These are phyloP conservation scores for Morelia viridis DNA, from an alignment of 2,797 vertebrate species.

Conservation along the genomic window DNA sequence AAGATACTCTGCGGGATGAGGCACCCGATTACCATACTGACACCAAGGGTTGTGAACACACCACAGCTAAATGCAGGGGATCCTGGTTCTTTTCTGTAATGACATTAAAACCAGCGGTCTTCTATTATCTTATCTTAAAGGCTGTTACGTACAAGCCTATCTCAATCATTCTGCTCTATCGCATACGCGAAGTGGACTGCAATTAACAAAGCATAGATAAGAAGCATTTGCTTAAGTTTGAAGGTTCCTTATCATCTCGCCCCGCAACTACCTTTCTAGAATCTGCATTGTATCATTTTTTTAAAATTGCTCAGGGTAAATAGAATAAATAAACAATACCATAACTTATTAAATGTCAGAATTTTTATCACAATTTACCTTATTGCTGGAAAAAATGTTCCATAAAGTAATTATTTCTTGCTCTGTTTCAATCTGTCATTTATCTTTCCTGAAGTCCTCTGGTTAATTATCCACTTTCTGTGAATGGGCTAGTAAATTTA, in stretches of 20 bases:
- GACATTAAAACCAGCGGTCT: not conserved
- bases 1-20: not conserved
- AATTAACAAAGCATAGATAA: not conserved
- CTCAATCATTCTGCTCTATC: not conserved
- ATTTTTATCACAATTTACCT: not conserved
- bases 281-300: not conserved
- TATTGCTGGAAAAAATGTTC: not conserved
- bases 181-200: not conserved
- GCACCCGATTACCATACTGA: not conserved
- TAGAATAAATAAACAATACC: not conserved
- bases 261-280: not conserved
- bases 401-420: not conserved
- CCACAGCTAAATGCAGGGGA: not conserved
- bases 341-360: not conserved
- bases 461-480: not conserved
- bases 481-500: not conserved
- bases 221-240: not conserved
- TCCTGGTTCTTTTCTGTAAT: not conserved
- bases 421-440: not conserved
- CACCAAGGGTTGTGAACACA: not conserved
- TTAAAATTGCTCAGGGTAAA: not conserved
- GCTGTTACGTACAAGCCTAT: not conserved
- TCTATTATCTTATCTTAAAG: not conserved
- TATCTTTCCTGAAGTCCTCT: not conserved
- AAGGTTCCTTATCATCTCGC: not conserved